Evolutionary conservation across 2,797 vertebrate species (phyloP), one percentile per base, ranked within the genome.

Genomic region (Manis pentadactyla): DNA sequence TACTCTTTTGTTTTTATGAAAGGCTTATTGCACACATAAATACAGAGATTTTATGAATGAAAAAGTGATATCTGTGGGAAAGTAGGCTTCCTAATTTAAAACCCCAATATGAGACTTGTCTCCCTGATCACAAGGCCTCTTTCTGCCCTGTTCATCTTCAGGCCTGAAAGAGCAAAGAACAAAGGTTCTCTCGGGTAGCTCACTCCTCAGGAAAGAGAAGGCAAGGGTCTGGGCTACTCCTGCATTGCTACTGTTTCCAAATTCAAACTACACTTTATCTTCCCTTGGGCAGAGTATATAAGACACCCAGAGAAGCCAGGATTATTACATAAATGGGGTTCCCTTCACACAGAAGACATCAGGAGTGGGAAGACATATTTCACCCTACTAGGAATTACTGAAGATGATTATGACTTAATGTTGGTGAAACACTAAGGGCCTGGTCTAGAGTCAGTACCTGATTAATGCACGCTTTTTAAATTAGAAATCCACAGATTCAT

Each of bases 381-480:
- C 31, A 66, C 10, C 61, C 51, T 37, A 37, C 18, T 29, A 2
- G 5, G 61, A 73, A n/a, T 55, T 69, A 73, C 31, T 46, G 61
- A 84, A n/a, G 75, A 87, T 13, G 25, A 57, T 13, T 29, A 57
- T 34, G 87, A 92, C 53, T 84, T 77, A 57, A 88, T 31, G 39
- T 14, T 89, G 64, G 71, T 81, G 42, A 89, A 74, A 86, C 55
- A 75, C 59, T 75, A 51, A 63, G 21, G 77, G 46, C 29, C 83
- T 83, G n/a, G 51, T 89, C 61, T 12, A 46, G 23, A 84, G 73
- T 81, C 66, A 68, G 79, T 31, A 37, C 42, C 92, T 90, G 92
- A 94, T 93, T 89, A 90, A 87, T 61, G 55, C 61, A 77, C 93
- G 42, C n/a, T 90, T 61, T 90, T 89, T 75, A 87, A 94, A 94